phyloP scores from a whole-genome alignment of 2,888 invertebrate genomes.

The Pandemis cinnamomeana region DNA sequence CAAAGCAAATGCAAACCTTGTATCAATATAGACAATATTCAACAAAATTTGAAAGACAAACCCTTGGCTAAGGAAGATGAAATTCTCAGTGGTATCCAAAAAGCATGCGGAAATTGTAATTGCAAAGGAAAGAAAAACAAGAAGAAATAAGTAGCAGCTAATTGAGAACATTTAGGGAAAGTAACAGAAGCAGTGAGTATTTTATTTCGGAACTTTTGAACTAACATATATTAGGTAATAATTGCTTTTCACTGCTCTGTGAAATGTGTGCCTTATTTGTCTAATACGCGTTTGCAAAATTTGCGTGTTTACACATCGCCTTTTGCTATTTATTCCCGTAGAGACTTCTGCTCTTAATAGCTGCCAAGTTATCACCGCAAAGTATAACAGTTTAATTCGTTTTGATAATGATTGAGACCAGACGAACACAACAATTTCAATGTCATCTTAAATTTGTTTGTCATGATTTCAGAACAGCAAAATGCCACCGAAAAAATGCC shows the following conservation, averaged over 20 bases:
- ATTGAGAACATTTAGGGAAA: neutral
- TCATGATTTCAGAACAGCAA: neutral
- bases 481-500: conserved; percentile 4
- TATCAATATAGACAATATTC: neutral
- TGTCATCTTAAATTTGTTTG: neutral
- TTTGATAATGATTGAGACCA: too few relatives aligned
- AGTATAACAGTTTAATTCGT: too few relatives aligned
- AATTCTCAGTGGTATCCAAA: neutral
- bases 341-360: too few relatives aligned
- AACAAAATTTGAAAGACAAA: neutral
- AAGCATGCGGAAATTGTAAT: neutral
- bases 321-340: too few relatives aligned
- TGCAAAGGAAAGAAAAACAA: neutral
- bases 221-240: too few relatives aligned
- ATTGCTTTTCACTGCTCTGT: too few relatives aligned
- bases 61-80: neutral
- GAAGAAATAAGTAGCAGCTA: neutral
- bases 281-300: too few relatives aligned
- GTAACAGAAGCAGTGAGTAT: neutral
- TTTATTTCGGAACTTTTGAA: too few relatives aligned
- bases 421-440: too few relatives aligned
- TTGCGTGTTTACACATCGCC: too few relatives aligned
- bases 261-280: too few relatives aligned
- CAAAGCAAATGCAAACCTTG: conserved; percentile 7
- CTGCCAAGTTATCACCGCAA: too few relatives aligned